Conservation (phyloP, 2,113 vertebrate species). For the Bufo gargarizans region DNA sequence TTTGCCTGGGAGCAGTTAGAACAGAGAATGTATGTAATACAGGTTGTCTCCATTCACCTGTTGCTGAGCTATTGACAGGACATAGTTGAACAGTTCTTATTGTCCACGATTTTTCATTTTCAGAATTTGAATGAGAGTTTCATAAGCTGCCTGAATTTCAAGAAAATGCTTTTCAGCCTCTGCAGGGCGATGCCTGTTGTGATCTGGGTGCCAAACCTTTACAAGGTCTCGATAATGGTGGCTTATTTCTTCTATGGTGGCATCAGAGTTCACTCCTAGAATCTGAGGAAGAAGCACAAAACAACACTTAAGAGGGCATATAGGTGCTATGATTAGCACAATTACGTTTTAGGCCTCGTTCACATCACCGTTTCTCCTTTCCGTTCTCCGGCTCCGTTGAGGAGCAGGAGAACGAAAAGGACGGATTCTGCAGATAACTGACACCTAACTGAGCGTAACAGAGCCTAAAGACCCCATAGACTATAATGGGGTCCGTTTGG, state of each 20-base stretch:
- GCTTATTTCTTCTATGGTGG: conserved; percentile 80
- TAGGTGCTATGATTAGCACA: too few species aligned
- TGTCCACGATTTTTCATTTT: conserved; percentile 29
- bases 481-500: too few species aligned
- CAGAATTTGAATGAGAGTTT: conserved; percentile 70
- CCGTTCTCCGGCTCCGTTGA: too few species aligned
- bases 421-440: too few species aligned
- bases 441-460: too few species aligned
- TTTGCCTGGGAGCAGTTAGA: not conserved
- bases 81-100: not conserved
- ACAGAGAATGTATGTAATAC: not conserved
- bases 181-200: conserved; percentile 72
- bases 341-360: too few species aligned
- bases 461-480: too few species aligned
- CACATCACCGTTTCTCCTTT: too few species aligned
- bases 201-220: conserved; percentile 89
- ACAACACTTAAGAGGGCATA: not conserved
- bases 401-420: too few species aligned
- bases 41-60: not conserved
- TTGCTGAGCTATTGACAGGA: not conserved
- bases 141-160: conserved; percentile 84
- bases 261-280: conserved; percentile 73
- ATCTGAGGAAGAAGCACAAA: conserved; percentile 69
- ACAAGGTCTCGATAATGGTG: conserved; percentile 79
- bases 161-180: conserved; percentile 83